phyloP scores from a whole-genome alignment of 2,888 invertebrate species.

The Luperina nickerlii region DNA sequence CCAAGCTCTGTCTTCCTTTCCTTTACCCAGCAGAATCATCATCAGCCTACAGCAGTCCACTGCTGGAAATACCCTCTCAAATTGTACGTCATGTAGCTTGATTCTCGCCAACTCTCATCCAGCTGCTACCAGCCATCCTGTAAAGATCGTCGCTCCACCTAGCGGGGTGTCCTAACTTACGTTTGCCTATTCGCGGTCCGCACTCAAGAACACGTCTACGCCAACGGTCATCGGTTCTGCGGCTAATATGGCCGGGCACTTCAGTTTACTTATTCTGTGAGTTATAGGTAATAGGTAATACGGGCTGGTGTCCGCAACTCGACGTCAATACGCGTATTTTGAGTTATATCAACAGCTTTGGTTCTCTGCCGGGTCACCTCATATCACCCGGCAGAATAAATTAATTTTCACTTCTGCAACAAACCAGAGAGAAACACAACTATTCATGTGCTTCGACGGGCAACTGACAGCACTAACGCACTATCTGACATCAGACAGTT shows the following conservation, averaged over 20 bases:
- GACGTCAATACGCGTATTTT: too few relatives aligned
- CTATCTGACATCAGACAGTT: conserved; percentile 31
- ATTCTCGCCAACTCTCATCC: not conserved
- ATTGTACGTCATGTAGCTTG: not conserved
- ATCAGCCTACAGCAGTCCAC: not conserved
- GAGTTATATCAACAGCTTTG: not conserved
- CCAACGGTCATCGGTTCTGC: too few relatives aligned
- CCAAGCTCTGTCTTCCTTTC: not conserved
- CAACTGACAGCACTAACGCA: conserved; percentile 25
- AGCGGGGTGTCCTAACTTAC: not conserved
- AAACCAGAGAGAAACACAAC: not conserved
- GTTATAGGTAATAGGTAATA: not conserved
- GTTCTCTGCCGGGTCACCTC: not conserved
- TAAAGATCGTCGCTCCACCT: not conserved
- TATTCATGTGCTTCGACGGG: not conserved
- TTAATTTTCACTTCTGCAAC: not conserved
- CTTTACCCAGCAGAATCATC: not conserved
- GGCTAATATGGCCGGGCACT: not conserved
- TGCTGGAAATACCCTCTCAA: not conserved
- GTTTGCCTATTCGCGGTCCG: not conserved
- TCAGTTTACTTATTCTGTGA: not conserved
- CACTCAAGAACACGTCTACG: too few relatives aligned
- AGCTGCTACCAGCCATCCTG: not conserved
- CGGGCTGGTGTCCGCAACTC: too few relatives aligned
- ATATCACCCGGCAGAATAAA: not conserved